Percentiles rank a stretch among this genome's conserved stretches.
phyloP scores from a whole-genome alignment of 2,888 invertebrate species.

The Pristionchus exspectatus region DNA sequence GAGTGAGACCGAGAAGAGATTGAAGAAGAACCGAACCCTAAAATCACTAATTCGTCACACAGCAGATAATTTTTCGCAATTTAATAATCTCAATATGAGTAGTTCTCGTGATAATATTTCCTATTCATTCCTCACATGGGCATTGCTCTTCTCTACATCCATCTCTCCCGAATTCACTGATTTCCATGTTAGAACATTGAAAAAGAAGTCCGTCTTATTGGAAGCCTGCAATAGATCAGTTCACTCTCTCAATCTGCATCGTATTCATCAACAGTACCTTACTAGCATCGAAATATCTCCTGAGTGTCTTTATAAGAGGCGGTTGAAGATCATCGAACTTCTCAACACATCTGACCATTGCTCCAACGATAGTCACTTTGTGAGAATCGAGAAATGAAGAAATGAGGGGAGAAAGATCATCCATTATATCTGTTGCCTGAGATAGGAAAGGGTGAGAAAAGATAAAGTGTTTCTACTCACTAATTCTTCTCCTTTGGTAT shows the following conservation, averaged over 20 bases:
- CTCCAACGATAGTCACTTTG: not conserved
- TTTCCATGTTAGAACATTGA: constrained; percentile 67
- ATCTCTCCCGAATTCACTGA: not conserved
- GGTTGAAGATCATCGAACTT: constrained; percentile 50
- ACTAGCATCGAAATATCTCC: constrained; percentile 53
- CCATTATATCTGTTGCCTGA: constrained; percentile 63
- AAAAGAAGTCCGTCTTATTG: constrained; percentile 62
- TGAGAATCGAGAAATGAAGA: constrained; percentile 57
- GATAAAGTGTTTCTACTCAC: not conserved
- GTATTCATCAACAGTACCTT: constrained; percentile 34
- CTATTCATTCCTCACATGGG: not conserved
- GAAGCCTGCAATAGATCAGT: constrained; percentile 55
- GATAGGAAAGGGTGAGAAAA: not conserved
- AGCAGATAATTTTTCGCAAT: too few relatives aligned
- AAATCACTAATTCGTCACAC: not conserved
- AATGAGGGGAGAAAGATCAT: constrained; percentile 60
- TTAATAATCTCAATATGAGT: not conserved
- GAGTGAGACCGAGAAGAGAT: constrained; percentile 37
- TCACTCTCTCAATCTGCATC: not conserved
- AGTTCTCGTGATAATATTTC: not conserved
- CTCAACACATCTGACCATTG: constrained; percentile 39
- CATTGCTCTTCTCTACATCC: constrained; percentile 36
- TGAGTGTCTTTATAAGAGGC: constrained; percentile 51
- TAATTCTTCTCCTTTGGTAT: constrained; percentile 39
- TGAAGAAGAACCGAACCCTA: constrained; percentile 45